Conservation (phyloP, 2,797 vertebrate genomes). For the Cyclura pinguis region DNA sequence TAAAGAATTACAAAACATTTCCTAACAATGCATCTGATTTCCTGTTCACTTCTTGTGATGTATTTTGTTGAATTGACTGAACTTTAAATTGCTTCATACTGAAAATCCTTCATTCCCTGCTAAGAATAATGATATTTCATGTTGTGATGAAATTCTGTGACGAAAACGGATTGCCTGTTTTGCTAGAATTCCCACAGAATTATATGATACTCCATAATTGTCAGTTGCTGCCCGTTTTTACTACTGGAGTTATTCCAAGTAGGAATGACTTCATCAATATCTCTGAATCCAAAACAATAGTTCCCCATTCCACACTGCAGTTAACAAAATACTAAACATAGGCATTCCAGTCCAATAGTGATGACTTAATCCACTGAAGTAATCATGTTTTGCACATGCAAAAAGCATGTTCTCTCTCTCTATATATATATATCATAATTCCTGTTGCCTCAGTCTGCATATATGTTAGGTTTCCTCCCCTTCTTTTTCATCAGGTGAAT, state of each 20-base stretch:
- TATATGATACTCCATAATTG: neutral
- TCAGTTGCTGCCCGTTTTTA: too few species aligned
- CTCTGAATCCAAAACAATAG: neutral
- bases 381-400: neutral
- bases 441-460: neutral
- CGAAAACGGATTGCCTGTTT: neutral
- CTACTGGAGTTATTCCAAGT: neutral
- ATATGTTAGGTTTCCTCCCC: neutral
- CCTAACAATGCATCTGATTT: neutral
- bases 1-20: neutral
- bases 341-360: neutral
- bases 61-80: too few species aligned
- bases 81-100: conserved; percentile 4
- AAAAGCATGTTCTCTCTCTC: too few species aligned
- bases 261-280: conserved; percentile 11
- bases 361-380: neutral
- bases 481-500: neutral
- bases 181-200: conserved; percentile 3
- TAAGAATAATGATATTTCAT: neutral
- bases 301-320: neutral
- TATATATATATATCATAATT: neutral
- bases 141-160: neutral
- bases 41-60: neutral
- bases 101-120: neutral
- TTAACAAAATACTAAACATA: conserved; percentile 8